These are phyloP conservation scores for Neotoxoptera formosana DNA, from an alignment of 1,140 invertebrate genomes.

Conservation along the genomic window DNA sequence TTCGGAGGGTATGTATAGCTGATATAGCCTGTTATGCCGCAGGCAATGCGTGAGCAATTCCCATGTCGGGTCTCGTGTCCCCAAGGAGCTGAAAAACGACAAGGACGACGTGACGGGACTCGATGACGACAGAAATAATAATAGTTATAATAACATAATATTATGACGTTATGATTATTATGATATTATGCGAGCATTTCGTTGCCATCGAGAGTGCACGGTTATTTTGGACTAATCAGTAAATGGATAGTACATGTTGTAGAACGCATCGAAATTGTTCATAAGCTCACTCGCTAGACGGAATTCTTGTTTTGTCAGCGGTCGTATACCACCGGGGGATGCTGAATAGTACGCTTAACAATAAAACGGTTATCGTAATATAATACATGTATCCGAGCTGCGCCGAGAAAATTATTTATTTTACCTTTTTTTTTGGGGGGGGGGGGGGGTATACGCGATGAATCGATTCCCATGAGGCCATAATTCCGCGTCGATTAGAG, in stretches of 20 bases:
- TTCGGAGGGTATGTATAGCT: neutral
- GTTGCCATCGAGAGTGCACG: neutral
- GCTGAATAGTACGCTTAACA: neutral
- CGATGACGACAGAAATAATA: neutral
- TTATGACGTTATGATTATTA: neutral
- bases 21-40: neutral
- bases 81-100: neutral
- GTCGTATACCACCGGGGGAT: neutral
- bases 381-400: neutral
- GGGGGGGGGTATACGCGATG: neutral
- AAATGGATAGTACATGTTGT: neutral
- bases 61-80: neutral
- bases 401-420: neutral
- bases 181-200: neutral
- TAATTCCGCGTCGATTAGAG: neutral
- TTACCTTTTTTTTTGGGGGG: neutral
- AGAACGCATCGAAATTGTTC: neutral
- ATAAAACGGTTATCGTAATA: neutral
- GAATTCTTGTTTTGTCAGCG: neutral
- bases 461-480: neutral
- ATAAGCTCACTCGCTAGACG: neutral
- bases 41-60: neutral
- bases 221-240: neutral
- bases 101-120: neutral
- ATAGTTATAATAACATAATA: neutral